Conservation (phyloP, 2,888 invertebrate species). For the Cheilosia pagana region DNA sequence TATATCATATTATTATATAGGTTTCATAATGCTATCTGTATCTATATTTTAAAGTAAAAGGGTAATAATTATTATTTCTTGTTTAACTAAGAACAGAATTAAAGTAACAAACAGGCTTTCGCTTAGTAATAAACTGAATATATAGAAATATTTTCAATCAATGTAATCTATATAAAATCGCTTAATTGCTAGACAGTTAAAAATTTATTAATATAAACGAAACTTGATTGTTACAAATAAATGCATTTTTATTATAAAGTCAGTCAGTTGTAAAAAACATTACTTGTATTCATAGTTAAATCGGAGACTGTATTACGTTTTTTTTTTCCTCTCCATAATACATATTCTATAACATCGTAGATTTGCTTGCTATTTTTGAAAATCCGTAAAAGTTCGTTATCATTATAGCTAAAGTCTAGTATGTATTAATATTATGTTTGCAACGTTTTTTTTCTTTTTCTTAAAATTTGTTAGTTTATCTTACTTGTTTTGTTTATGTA, state of each 20-base stretch:
- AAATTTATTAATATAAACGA: conserved; percentile 63
- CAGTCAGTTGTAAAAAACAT: conserved; percentile 72
- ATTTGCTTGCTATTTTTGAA: conserved; percentile 55
- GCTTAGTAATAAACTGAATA: conserved; percentile 59
- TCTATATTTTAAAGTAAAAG: conserved; percentile 46
- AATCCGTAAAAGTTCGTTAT: conserved; percentile 57
- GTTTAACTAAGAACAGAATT: conserved; percentile 62
- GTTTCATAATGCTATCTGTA: conserved; percentile 35
- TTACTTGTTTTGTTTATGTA: conserved; percentile 70
- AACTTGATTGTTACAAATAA: conserved; percentile 73
- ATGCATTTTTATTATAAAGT: conserved; percentile 72
- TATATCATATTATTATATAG: conserved; percentile 27
- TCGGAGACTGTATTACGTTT: conserved; percentile 40
- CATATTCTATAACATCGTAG: conserved; percentile 56
- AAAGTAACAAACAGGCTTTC: conserved; percentile 66
- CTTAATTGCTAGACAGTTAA: conserved; percentile 64
- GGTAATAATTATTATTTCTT: conserved; percentile 34
- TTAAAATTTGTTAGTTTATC: conserved; percentile 71
- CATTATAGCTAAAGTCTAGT: conserved; percentile 52
- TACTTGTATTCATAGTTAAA: conserved; percentile 56
- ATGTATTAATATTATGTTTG: conserved; percentile 48
- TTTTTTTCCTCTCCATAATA: conserved; percentile 40
- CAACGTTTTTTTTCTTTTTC: conserved; percentile 56
- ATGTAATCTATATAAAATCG: conserved; percentile 48
- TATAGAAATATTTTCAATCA: conserved; percentile 44